Evolutionary conservation across 2,797 vertebrate genomes (phyloP).

Genomic region (Otolemur crassicaudatus): DNA sequence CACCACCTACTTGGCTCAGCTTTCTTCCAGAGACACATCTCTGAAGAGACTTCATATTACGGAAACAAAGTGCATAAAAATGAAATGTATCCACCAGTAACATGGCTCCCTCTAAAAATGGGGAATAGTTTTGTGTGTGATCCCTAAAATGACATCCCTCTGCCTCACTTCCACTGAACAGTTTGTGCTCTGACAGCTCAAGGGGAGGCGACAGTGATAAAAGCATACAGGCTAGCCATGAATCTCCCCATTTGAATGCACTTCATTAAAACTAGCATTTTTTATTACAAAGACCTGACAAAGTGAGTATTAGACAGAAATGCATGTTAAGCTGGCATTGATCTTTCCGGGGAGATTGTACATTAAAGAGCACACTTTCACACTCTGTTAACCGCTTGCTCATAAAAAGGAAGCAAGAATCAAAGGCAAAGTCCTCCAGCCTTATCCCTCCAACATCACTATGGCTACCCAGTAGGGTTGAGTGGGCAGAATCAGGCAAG

Average conservation of each 20-base stretch:
- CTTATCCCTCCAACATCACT: constrained; percentile 39
- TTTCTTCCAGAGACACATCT: background rate
- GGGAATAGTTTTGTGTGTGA: background rate
- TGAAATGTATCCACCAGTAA: background rate
- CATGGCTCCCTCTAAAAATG: background rate
- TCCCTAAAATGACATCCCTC: background rate
- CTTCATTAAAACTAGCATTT: constrained; percentile 73
- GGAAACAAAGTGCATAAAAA: background rate
- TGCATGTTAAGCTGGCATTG: constrained; percentile 78
- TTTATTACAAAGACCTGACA: constrained; percentile 77
- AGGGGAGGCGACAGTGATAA: background rate
- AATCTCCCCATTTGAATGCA: constrained; percentile 50
- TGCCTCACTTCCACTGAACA: background rate
- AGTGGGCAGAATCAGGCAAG: background rate
- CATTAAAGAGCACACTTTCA: constrained; percentile 66
- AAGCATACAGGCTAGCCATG: constrained; percentile 26
- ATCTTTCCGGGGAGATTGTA: constrained; percentile 75
- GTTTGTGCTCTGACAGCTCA: background rate
- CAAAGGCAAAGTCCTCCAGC: constrained; percentile 60
- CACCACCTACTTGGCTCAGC: background rate
- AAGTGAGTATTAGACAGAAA: constrained; percentile 80
- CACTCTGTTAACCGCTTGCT: constrained; percentile 32
- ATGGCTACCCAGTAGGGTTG: constrained; percentile 20
- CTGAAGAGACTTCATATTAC: background rate
- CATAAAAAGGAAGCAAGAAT: constrained; percentile 69